Base-by-base conservation (phyloP, 2,888 invertebrate genomes). In the Asteroscopus sphinx region DNA sequence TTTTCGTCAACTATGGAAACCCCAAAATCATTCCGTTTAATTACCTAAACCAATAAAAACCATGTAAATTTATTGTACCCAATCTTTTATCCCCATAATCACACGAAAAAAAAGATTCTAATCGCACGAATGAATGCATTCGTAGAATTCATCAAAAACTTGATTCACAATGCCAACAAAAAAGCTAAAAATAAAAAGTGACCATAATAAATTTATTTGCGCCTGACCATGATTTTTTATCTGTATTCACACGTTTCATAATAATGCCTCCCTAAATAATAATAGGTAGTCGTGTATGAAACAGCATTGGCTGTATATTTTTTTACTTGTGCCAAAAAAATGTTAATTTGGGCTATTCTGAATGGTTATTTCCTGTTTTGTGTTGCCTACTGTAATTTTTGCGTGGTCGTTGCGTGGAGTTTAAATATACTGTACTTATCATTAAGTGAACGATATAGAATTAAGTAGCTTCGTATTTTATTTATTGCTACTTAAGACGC, bases 271-370 rank as follows among this genome's bases (percentile, higher is more conserved):
- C 67, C 64, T 12, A 54, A 41, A 77, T 70, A 66, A 72, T 77
- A 73, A 79, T 81, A 70, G 70, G 52, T 53, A 48, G 63, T 79
- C 82, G 82, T 80, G 78, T 51, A 66, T 70, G 65, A 71, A 68
- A 68, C 69, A 73, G 77, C 78, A 79, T 80, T 80, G 80, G 61
- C 35, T 47, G 61, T 63, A 26, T 60, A 32, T 30, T 60, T 68
- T 69, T 68, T 58, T 57, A 44, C 51, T 28, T 56, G 44, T 39
- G 40, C 37, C 57, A 67, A 68, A 73, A 68, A 73, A 48, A 44
- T 39, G 40, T 46, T 77, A 71, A 75, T 75, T 71, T 64, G 40
- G 45, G 36, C 46, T 60, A 44, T 58, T 58, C 40, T 56, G 45
- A 57, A 59, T 49, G 39, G 46, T 57, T 32, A 44, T 77, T 71